Conservation (phyloP, 2,888 invertebrate species). For the Ectemnius cavifrons region DNA sequence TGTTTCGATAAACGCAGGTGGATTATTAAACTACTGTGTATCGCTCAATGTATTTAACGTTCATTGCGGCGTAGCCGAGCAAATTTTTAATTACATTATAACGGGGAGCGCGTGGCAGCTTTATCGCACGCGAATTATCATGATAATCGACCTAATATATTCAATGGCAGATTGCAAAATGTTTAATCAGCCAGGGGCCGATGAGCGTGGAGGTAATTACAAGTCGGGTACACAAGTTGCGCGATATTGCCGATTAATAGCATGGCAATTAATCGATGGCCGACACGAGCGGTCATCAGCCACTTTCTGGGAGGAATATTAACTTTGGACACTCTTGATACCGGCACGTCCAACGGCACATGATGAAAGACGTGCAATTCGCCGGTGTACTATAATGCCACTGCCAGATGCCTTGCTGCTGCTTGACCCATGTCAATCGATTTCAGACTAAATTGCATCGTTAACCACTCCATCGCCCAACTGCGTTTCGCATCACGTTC, state of each 20-base stretch:
- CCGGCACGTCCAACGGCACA: constrained; percentile 55
- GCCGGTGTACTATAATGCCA: constrained; percentile 55
- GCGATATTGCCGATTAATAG: constrained; percentile 57
- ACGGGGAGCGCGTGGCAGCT: too few species aligned
- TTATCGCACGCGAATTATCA: too few species aligned
- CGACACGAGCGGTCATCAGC: constrained; percentile 54
- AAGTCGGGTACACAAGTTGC: background rate
- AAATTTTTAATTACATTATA: too few species aligned
- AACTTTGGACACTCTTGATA: constrained; percentile 61
- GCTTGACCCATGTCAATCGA: constrained; percentile 63
- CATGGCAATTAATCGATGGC: constrained; percentile 63
- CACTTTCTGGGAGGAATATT: constrained; percentile 59
- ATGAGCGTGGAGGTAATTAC: too few species aligned
- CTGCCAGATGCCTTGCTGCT: constrained; percentile 60
- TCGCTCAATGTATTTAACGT: background rate
- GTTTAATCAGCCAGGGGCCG: too few species aligned
- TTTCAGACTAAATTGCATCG: constrained; percentile 65
- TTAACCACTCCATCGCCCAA: constrained; percentile 62
- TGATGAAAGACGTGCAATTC: constrained; percentile 65
- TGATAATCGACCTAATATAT: too few species aligned
- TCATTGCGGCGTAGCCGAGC: too few species aligned
- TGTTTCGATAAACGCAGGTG: too few species aligned
- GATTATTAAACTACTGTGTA: too few species aligned
- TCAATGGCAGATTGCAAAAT: too few species aligned
- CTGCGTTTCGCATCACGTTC: constrained; percentile 54